Evolutionary conservation across 2,113 vertebrate genomes (phyloP), one percentile per base, ranked within the genome.

Genomic region (Micronycteris hirsuta): DNA sequence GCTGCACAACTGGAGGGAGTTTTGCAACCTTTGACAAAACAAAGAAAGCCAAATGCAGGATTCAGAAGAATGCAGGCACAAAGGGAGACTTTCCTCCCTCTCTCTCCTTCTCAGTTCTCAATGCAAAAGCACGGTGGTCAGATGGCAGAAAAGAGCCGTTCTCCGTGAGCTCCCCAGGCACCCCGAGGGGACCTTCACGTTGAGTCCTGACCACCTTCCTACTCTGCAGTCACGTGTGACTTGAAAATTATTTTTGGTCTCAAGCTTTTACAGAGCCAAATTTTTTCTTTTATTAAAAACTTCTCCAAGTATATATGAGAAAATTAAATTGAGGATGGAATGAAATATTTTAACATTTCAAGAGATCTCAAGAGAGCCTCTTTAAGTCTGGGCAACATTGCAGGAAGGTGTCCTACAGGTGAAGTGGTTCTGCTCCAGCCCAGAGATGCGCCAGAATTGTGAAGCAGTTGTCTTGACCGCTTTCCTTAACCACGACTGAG

Each of bases 1-100:
- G 99, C 94, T 99, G 99, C 67, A 99, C 98, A 36, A 99, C 99
- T 67, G 98, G 98, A 70, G 98, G 98, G 76, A 98, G 97, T 93
- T 99, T 99, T 93, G 98, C 97, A 92, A 99, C 98, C 99, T 99
- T 96, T 13, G 87, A 92, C 31, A 90, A 71, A 70, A 94, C 16
- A 73, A 52, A 47, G 90, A 89, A 61, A 52, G 36, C 16, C 47
- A 89, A 85, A 80, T 3, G 56, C 2, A 82, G 38, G 70, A 22
- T 33, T 65, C 71, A 36, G 38, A 68, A 20, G 19, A 43, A 20
- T 2, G 1, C 20, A 20, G 9, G 15, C 45, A 81, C 7, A 8
- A 17, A n/a, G 15, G 31, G 6, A 52, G 24, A 28, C 24, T 4
- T 12, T 26, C 7, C 3, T 13, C 31, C 63, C 33, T 49, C 15